A percentile compares a stretch with the other conserved stretches of the same genome.
These are phyloP conservation scores for Drosophila ohnishii DNA, from an alignment of 1,140 invertebrate genomes.

Conservation along the genomic window DNA sequence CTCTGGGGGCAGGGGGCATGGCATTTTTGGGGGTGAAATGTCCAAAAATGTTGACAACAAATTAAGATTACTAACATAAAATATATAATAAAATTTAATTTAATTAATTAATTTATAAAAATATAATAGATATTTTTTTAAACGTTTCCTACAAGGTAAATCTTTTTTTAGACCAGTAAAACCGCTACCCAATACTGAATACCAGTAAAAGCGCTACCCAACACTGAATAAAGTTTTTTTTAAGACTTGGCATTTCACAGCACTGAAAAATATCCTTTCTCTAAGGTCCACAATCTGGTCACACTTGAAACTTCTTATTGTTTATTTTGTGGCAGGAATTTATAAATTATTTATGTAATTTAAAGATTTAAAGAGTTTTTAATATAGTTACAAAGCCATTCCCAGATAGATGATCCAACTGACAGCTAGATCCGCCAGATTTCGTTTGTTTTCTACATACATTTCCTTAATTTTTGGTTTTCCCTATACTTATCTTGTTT, in stretches of 20 bases:
- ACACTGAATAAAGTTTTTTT: neutral
- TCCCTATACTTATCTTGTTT: neutral
- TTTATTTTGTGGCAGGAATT: neutral
- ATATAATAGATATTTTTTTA: too few species aligned
- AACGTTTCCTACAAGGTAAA: too few species aligned
- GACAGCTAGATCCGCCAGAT: neutral
- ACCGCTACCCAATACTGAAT: neutral
- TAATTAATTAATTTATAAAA: neutral
- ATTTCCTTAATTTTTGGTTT: neutral
- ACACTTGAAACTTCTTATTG: neutral
- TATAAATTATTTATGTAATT: too few species aligned
- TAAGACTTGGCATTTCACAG: neutral
- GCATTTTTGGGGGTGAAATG: neutral
- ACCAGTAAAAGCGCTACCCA: neutral
- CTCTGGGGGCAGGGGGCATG: neutral
- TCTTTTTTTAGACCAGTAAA: neutral
- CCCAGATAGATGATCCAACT: accelerated
- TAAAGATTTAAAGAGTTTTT: neutral
- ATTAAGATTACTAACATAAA: neutral
- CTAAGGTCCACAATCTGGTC: neutral
- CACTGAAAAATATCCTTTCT: neutral
- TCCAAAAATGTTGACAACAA: conserved; percentile 1
- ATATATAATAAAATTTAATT: neutral
- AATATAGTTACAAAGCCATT: neutral
- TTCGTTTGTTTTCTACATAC: neutral